Evolutionary conservation across 2,797 vertebrate species (phyloP), one percentile per base, ranked within the genome.

Genomic region (Orientallactaga sibirica): DNA sequence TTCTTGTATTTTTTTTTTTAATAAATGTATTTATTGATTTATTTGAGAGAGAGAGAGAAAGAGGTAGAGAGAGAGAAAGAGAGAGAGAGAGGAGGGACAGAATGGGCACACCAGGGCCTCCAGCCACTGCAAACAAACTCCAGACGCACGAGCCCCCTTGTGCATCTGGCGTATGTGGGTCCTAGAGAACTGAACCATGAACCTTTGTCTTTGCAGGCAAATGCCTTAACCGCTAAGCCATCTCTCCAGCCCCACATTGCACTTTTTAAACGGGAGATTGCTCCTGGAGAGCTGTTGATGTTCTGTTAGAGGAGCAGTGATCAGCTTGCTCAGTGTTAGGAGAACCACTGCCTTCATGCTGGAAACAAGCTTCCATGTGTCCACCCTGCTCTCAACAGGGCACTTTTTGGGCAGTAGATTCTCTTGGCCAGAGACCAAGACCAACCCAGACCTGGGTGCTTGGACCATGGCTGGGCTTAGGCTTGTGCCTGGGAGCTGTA

Each of bases 401-500:
- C 12, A 10, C 14, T 88, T 37, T 33, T 15, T 75, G 15, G 58
- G 48, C 11, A 24, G 25, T 27, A 62, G 19, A 33, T 4, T 79
- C 19, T 67, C 33, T n/a, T 27, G 66, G n/a, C 25, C 7, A 4
- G 67, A 88, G 19, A 8, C n/a, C 74, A 43, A 88, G 19, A 8
- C n/a, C 74, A 43, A 25, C 37, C 22, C 58, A 66, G 27, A 2
- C 18, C 19, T 2, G 61, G 16, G 43, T 41, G 66, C 52, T 71
- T 12, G 7, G n/a, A 61, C 77, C 3, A 10, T 4, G 52, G 52
- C 41, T 73, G 5, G 25, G 7, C 76, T 64, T 24, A 48, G 33
- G 27, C n/a, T 73, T 8, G 1, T 41, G 27, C 22, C 27, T 0
- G 0, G 43, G 48, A 25, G 41, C 24, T 61, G n/a, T 3, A 7